Evolutionary conservation across 2,888 invertebrate species (phyloP).

Genomic region (Agrochola circellaris): DNA sequence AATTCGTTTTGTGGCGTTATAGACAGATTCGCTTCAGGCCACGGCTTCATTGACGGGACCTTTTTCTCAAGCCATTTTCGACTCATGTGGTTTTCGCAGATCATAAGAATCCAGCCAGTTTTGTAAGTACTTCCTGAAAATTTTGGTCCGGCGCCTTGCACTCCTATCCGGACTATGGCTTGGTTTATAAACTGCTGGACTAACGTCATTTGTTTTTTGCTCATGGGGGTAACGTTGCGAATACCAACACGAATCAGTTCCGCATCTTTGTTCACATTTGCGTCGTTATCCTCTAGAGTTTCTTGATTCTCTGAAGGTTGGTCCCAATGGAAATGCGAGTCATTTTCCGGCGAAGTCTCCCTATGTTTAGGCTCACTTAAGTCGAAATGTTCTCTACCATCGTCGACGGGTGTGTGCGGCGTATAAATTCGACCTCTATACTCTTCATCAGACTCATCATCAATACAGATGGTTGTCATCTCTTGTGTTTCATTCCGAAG

Average conservation of each 20-base stretch:
- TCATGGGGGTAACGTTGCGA: slow-evolving; percentile 34
- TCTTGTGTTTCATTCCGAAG: slow-evolving; percentile 16
- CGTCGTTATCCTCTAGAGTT: background rate
- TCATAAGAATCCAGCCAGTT: slow-evolving; percentile 36
- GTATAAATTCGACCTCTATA: background rate
- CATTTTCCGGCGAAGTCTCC: background rate
- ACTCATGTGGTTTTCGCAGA: slow-evolving; percentile 40
- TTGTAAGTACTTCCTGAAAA: slow-evolving; percentile 30
- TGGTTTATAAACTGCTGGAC: slow-evolving; percentile 38
- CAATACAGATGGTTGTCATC: background rate
- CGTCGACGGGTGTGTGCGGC: background rate
- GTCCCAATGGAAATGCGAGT: background rate
- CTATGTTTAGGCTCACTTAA: background rate
- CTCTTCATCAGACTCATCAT: slow-evolving; percentile 13
- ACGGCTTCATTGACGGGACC: slow-evolving; percentile 45
- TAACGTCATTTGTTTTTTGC: slow-evolving; percentile 27
- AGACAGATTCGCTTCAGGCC: slow-evolving; percentile 42
- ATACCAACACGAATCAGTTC: slow-evolving; percentile 30
- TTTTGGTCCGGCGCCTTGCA: slow-evolving; percentile 47
- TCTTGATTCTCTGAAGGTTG: background rate
- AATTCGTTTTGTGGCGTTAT: background rate
- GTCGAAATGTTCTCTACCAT: background rate
- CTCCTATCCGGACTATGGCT: slow-evolving; percentile 34
- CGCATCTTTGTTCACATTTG: background rate
- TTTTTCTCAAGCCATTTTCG: slow-evolving; percentile 44